A percentile compares a stretch with the other conserved stretches of the same genome.
phyloP scores from a whole-genome alignment of 2,797 vertebrate genomes.

The Phrynocephalus guinanensis region DNA sequence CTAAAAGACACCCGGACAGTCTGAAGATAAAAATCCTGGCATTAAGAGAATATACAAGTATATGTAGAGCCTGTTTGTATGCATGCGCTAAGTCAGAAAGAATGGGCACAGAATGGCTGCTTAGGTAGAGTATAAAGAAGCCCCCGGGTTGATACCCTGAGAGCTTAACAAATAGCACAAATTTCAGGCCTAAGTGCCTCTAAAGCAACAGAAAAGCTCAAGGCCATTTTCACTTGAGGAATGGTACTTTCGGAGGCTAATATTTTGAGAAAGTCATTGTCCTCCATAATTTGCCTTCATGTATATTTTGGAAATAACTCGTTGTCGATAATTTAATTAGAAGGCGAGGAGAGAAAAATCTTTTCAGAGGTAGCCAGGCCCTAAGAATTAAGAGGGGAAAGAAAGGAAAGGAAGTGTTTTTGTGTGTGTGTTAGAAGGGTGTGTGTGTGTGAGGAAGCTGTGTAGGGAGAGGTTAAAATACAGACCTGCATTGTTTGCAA shows the following conservation, averaged over 20 bases:
- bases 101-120: not conserved
- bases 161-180: conserved; percentile 38
- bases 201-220: conserved; percentile 36
- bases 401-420: conserved; percentile 31
- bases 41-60: conserved; percentile 56
- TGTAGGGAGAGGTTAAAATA: conserved; percentile 77
- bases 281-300: conserved; percentile 71
- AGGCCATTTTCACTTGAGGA: conserved; percentile 64
- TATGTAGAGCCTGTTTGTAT: conserved; percentile 9
- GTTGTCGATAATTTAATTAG: conserved; percentile 79
- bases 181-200: conserved; percentile 47
- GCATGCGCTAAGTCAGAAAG: not conserved
- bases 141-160: conserved; percentile 32
- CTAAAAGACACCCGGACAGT: conserved; percentile 40
- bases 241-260: conserved; percentile 63
- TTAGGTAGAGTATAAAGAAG: not conserved
- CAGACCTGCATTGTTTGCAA: conserved; percentile 82
- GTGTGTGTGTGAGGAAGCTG: conserved; percentile 39
- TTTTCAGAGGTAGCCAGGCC: conserved; percentile 75
- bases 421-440: not conserved
- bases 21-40: conserved; percentile 40
- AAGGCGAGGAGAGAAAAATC: conserved; percentile 61
- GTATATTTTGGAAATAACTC: conserved; percentile 68
- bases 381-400: conserved; percentile 47
- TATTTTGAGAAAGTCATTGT: conserved; percentile 69